A percentile compares a stretch with the other conserved stretches of the same genome.
Evolutionary conservation across 2,113 vertebrate genomes (phyloP).

Genomic region (Burhinus bistriatus): DNA sequence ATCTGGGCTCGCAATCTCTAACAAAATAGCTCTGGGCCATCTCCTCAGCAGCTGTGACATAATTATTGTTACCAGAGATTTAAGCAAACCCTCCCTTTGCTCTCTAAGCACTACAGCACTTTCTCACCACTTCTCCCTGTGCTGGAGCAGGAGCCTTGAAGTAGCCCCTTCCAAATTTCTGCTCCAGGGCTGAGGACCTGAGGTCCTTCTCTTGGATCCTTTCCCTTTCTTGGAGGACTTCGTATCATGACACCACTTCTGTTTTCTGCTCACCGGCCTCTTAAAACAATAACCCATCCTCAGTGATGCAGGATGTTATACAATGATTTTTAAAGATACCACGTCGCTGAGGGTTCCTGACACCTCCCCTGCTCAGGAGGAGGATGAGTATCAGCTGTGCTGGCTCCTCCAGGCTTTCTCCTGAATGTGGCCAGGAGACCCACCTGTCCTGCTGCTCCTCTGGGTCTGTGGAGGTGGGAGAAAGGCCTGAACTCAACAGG

Average conservation of each 20-base stretch:
- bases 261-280: neutral
- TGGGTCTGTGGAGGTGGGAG: neutral
- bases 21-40: neutral
- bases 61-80: slow-evolving; percentile 17
- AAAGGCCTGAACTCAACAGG: neutral
- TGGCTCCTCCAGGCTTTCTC: neutral
- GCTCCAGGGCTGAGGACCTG: neutral
- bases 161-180: neutral
- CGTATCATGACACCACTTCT: neutral
- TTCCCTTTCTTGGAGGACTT: neutral
- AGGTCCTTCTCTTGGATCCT: neutral
- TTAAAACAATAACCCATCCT: neutral
- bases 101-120: neutral
- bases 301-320: neutral
- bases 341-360: neutral
- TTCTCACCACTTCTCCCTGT: neutral
- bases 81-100: neutral
- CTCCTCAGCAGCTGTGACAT: neutral
- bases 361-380: neutral
- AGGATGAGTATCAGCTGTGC: neutral
- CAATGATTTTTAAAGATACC: neutral
- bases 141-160: neutral
- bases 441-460: neutral
- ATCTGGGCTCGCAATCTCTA: slow-evolving; percentile 1
- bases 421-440: neutral